phyloP scores from a whole-genome alignment of 2,888 invertebrate species.

The Drosophila niveifrons region DNA sequence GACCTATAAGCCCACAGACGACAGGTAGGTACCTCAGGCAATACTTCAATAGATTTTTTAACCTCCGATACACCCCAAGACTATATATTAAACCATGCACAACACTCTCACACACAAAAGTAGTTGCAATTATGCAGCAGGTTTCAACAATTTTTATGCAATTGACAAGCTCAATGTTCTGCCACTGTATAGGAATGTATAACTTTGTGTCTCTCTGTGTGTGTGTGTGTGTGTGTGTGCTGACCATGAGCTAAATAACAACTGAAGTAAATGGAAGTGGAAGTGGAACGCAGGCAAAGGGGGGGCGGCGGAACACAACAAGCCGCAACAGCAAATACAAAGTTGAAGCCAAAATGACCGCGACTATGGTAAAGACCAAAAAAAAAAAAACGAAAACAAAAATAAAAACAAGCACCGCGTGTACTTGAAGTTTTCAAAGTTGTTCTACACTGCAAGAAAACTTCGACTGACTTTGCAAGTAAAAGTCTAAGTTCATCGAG shows the following conservation, averaged over 20 bases:
- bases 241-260: constrained; percentile 78
- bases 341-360: constrained; percentile 76
- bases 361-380: constrained; percentile 34
- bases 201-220: constrained; percentile 6
- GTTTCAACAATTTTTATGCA: constrained; percentile 65
- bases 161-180: constrained; percentile 61
- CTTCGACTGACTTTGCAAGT: not conserved
- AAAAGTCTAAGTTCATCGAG: not conserved
- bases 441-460: constrained; percentile 52
- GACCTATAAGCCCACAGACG: constrained; percentile 95
- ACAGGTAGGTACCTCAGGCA: constrained; percentile 89
- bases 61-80: too few relatives aligned
- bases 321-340: constrained; percentile 60
- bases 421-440: constrained; percentile 58
- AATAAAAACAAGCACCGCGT: constrained; percentile 66
- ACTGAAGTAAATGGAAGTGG: constrained; percentile 39
- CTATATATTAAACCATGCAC: too few relatives aligned
- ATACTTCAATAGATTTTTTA: constrained; percentile 15
- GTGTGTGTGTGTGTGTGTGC: constrained; percentile 33
- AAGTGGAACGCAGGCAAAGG: not conserved
- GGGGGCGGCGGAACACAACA: constrained; percentile 5
- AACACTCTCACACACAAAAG: constrained; percentile 1
- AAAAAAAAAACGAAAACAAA: constrained; percentile 9
- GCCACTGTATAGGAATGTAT: constrained; percentile 8
- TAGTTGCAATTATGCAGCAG: constrained; percentile 55